Evolutionary conservation across 1,140 invertebrate genomes (phyloP).

Genomic region (Aphidius ervi): DNA sequence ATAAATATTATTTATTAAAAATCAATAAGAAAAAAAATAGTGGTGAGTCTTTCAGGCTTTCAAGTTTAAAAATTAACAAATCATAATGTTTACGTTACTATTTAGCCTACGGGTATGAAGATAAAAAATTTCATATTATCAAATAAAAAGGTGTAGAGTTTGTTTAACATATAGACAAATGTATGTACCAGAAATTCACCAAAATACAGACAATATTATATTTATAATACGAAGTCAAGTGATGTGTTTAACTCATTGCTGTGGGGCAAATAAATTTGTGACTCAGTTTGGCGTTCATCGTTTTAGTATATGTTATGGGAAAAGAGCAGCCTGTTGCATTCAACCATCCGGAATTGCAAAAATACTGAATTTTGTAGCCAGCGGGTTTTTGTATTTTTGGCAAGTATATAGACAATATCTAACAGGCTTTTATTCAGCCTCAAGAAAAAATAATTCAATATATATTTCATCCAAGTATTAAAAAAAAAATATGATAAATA

Average conservation of each 20-base stretch:
- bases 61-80: constrained; percentile 10
- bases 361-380: constrained; percentile 38
- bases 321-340: constrained; percentile 45
- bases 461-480: no score
- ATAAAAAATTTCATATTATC: constrained; percentile 18
- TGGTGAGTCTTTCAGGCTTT: not conserved
- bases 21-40: no score
- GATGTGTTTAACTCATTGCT: not conserved
- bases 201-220: no score
- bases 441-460: no score
- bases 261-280: constrained; percentile 3
- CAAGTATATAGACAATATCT: not conserved
- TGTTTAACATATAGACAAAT: not conserved
- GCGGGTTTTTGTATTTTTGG: constrained; percentile 20
- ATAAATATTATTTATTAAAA: no score
- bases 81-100: constrained; percentile 18
- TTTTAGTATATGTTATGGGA: constrained; percentile 29
- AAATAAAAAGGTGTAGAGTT: not conserved
- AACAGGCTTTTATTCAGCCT: no score
- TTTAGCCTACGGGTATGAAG: constrained; percentile 15
- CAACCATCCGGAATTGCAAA: constrained; percentile 43
- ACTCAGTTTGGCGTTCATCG: constrained; percentile 14
- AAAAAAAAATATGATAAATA: no score
- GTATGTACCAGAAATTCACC: not conserved
- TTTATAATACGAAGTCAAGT: constrained; percentile 10